Conservation (phyloP, 2,888 invertebrate genomes). For the Tetramorium bicarinatum region DNA sequence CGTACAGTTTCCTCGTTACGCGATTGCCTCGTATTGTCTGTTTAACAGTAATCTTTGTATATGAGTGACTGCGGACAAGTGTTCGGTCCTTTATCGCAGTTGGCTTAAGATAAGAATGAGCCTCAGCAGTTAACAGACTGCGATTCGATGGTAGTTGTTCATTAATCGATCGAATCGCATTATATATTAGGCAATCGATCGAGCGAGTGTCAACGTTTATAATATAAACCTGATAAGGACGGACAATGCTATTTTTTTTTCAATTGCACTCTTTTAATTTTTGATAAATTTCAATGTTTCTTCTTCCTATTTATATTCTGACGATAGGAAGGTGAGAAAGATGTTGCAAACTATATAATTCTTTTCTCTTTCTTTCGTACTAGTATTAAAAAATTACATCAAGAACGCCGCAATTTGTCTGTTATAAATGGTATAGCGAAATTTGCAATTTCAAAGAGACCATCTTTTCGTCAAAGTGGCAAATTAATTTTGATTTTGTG, state of each 20-base stretch:
- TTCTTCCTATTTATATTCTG: background rate
- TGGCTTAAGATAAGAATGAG: constrained; percentile 68
- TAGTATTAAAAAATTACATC: background rate
- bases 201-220: background rate
- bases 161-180: constrained; percentile 48
- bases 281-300: background rate
- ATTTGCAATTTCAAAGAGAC: background rate
- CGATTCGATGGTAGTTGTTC: constrained; percentile 65
- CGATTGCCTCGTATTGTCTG: constrained; percentile 47
- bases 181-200: constrained; percentile 32
- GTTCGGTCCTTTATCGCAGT: constrained; percentile 64
- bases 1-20: constrained; percentile 27
- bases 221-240: constrained; percentile 22
- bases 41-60: constrained; percentile 54
- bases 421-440: background rate
- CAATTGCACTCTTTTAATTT: background rate
- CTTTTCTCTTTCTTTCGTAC: background rate
- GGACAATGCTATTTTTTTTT: constrained; percentile 10
- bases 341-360: background rate
- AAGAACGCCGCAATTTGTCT: background rate
- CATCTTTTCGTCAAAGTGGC: background rate
- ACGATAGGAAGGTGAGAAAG: background rate
- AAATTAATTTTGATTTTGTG: constrained; percentile 24
- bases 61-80: constrained; percentile 2
- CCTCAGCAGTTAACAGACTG: constrained; percentile 58